Evolutionary conservation across 2,797 vertebrate genomes (phyloP), one percentile per base, ranked within the genome.

Genomic region (Characodon lateralis): DNA sequence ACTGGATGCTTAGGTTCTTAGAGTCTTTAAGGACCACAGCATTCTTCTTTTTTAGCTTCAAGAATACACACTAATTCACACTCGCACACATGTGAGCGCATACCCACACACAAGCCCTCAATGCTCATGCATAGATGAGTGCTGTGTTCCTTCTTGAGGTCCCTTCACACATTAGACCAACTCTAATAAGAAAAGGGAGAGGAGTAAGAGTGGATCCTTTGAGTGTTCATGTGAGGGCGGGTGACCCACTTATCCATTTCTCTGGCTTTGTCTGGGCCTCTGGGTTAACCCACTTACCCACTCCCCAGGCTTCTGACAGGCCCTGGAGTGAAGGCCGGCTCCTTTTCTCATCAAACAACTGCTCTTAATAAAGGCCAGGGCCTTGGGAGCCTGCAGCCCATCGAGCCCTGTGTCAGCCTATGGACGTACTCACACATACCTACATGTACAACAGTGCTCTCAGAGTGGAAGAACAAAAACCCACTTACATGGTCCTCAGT

Each of bases 261-360:
- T 92, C 89, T 81, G 93, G 92, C 92, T 93, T 94, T 94, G 92
- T 94, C 92, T 93, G 89, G 94, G 93, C 94, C 92, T 94, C 84
- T 94, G 93, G 94, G 94, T 95, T 94, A 95, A 95, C 93, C 94
- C 92, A 94, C 93, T 94, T 95, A 94, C 92, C 91, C 93, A 90
- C 92, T 93, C 92, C 94, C 92, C 91, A 93, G 92, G 93, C 91
- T 91, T 94, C 88, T 88, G 84, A 82, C 24, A 74, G 93, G 93
- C 94, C 91, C 94, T 88, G 91, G 93, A 94, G 93, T 95, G 92
- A 94, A 92, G 93, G 92, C 94, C 91, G 53, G 86, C 87, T 94
- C 91, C 90, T 93, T 93, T 94, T 95, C 93, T 94, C 93, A 93
- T 93, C 93, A 94, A 94, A 94, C 90, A 93, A 88, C 90, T 91